Base-by-base conservation (phyloP, 2,113 vertebrate genomes). In the Murina feae region DNA sequence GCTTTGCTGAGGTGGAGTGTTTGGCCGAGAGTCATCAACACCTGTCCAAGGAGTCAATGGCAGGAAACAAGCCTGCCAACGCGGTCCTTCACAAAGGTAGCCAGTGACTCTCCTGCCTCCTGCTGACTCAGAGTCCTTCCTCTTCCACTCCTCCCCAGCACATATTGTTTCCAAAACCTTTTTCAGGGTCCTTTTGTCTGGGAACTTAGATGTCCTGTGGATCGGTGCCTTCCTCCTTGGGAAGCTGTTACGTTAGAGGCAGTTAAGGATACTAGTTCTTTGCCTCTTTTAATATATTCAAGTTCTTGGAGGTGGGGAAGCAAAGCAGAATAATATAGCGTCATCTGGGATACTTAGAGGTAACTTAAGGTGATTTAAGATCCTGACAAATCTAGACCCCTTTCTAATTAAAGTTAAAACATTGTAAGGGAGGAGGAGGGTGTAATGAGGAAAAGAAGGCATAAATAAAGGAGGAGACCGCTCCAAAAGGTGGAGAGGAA, bases 11-110 rank as follows among this genome's bases (percentile, higher is more conserved):
- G 98, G 99, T 99, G 92, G 99, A 99, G 96, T 99, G 99, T 97
- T 97, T 99, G 91, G 99, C 99, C 0, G 99, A 99, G 98, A 99
- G 99, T 94, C 99, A 99, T 96, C 99, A 99, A 98, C 99, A 99
- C 98, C 98, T 99, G 85, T 99, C 99, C 98, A 99, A 99, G 97
- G 99, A 99, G 97, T 99, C 99, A 1, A 99, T 99, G 99, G 99
- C 99, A 2, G 99, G 99, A 95, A 99, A 99, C 97, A 99, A 99
- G 93, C 99, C 99, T 14, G 99, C 99, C 91, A 99, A 99, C 1
- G 99, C 99, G 1, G 99, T 99, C 85, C 98, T 99, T 97, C 99
- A 99, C 98, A 99, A 99, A 99, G 99, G 99, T 99, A 98, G 49
- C 63, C 92, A 20, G 76, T 81, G 96, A 91, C 95, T 92, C 86